These are phyloP conservation scores for Eupithecia centaureata DNA, from an alignment of 2,888 invertebrate genomes.

Conservation along the genomic window DNA sequence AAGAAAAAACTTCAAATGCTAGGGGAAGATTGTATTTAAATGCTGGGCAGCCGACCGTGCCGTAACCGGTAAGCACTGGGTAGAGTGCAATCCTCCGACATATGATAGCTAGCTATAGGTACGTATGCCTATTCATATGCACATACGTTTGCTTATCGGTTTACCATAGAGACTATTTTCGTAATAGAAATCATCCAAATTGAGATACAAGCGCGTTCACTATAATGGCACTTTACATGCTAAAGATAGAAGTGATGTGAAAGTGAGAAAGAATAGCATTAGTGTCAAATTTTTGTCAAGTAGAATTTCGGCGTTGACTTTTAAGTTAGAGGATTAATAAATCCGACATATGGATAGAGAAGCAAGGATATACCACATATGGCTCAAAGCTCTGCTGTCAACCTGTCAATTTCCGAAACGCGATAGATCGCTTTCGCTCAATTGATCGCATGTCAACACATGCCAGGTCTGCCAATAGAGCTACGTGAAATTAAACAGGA, in stretches of 20 bases:
- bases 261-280: not conserved
- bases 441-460: constrained; percentile 78
- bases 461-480: constrained; percentile 67
- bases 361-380: constrained; percentile 66
- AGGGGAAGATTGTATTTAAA: constrained; percentile 54
- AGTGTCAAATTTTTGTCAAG: not conserved
- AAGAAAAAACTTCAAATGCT: constrained; percentile 61
- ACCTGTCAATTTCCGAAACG: constrained; percentile 64
- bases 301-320: not conserved
- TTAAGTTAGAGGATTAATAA: constrained; percentile 37
- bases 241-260: constrained; percentile 1
- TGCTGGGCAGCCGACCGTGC: constrained; percentile 56
- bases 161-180: not conserved
- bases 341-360: constrained; percentile 60
- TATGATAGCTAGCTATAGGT: constrained; percentile 10
- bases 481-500: constrained; percentile 80
- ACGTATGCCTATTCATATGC: constrained; percentile 1
- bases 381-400: constrained; percentile 62
- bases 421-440: constrained; percentile 77
- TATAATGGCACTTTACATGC: not conserved
- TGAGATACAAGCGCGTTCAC: not conserved
- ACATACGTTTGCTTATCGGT: constrained; percentile 3
- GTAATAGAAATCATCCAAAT: not conserved
- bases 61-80: constrained; percentile 50
- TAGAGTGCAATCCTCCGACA: constrained; percentile 50